phyloP scores from a whole-genome alignment of 2,888 invertebrate genomes.

The Spilosoma lubricipeda region DNA sequence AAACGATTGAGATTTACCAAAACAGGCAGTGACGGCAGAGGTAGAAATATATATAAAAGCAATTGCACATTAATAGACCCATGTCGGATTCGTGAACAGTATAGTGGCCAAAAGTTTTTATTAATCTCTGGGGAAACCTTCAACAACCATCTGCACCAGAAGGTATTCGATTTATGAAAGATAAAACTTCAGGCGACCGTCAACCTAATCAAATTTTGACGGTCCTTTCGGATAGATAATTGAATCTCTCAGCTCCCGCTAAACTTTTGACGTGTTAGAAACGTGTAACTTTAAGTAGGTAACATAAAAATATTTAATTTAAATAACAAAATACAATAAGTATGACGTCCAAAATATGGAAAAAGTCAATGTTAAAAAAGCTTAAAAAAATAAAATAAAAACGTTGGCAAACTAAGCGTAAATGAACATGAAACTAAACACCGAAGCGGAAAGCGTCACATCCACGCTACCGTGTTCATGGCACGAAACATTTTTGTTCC shows the following conservation, averaged over 20 bases:
- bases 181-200: constrained; percentile 51
- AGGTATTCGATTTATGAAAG: constrained; percentile 60
- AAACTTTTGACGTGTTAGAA: constrained; percentile 48
- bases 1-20: constrained; percentile 28
- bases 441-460: constrained; percentile 39
- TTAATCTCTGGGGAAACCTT: constrained; percentile 43
- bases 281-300: constrained; percentile 18
- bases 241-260: constrained; percentile 51
- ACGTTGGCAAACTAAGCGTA: constrained; percentile 43
- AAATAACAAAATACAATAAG: background rate
- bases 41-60: constrained; percentile 36
- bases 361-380: constrained; percentile 17
- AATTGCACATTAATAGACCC: constrained; percentile 23
- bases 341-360: background rate
- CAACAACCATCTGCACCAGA: constrained; percentile 46
- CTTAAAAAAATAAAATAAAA: constrained; percentile 26
- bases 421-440: constrained; percentile 46
- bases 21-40: constrained; percentile 31
- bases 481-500: constrained; percentile 45
- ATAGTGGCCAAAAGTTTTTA: constrained; percentile 44
- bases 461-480: constrained; percentile 37
- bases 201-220: constrained; percentile 62
- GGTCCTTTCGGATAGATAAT: constrained; percentile 56
- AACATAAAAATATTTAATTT: background rate
- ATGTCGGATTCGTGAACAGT: constrained; percentile 23